These are phyloP conservation scores for Sylvia borin DNA, from an alignment of 2,797 vertebrate genomes.

Conservation along the genomic window DNA sequence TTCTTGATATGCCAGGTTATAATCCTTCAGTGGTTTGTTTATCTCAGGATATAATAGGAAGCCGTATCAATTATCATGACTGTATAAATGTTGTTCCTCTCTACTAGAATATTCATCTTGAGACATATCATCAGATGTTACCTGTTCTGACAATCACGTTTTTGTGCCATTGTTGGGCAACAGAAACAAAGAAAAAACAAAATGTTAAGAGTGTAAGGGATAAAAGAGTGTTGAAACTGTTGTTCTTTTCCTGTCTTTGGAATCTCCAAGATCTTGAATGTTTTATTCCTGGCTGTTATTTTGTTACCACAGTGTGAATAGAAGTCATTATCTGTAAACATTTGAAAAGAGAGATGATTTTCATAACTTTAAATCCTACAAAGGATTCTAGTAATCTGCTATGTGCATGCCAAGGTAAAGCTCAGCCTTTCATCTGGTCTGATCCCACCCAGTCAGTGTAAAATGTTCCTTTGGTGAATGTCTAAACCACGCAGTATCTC, in stretches of 20 bases:
- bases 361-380: slow-evolving; percentile 65
- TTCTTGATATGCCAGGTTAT: slow-evolving; percentile 61
- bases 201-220: slow-evolving; percentile 67
- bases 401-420: slow-evolving; percentile 19
- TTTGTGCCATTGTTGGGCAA: slow-evolving; percentile 66
- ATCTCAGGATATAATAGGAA: slow-evolving; percentile 66
- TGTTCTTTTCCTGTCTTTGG: slow-evolving; percentile 61
- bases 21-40: slow-evolving; percentile 65
- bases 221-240: slow-evolving; percentile 67
- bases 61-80: slow-evolving; percentile 65
- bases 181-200: slow-evolving; percentile 58
- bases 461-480: slow-evolving; percentile 65
- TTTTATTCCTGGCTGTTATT: slow-evolving; percentile 60
- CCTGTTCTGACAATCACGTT: slow-evolving; percentile 60
- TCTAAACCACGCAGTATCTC: slow-evolving; percentile 24
- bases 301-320: slow-evolving; percentile 49
- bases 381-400: slow-evolving; percentile 60
- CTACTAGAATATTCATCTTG: slow-evolving; percentile 59
- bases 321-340: slow-evolving; percentile 65
- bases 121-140: slow-evolving; percentile 64
- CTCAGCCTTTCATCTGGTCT: slow-evolving; percentile 61
- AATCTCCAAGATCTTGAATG: slow-evolving; percentile 46
- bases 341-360: slow-evolving; percentile 59
- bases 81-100: slow-evolving; percentile 57
- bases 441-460: slow-evolving; percentile 62